These are phyloP conservation scores for Pheosia tremula DNA, from an alignment of 2,888 invertebrate genomes.

Conservation along the genomic window DNA sequence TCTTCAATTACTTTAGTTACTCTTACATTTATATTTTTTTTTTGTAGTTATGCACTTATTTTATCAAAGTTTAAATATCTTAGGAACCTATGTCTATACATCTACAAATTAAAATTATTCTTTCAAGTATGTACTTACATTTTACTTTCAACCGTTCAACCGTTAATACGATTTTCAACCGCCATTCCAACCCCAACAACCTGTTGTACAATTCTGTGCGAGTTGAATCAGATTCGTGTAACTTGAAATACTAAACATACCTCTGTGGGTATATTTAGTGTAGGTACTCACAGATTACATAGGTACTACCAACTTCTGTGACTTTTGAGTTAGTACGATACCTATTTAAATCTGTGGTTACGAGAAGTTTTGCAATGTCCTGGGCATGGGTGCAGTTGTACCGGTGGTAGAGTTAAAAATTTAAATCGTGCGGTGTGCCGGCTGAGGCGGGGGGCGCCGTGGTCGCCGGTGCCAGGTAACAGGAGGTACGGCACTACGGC, in stretches of 20 bases:
- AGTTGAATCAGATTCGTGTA: neutral
- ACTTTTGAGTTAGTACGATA: neutral
- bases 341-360: conserved; percentile 12
- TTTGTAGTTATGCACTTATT: too few relatives aligned
- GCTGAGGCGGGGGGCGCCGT: conserved; percentile 52
- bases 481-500: conserved; percentile 83
- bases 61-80: too few relatives aligned
- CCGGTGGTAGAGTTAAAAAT: conserved; percentile 49
- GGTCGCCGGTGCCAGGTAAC: conserved; percentile 79
- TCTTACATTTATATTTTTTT: too few relatives aligned
- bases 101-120: too few relatives aligned
- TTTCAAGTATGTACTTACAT: too few relatives aligned
- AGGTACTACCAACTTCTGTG: too few relatives aligned
- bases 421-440: conserved; percentile 49
- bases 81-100: too few relatives aligned
- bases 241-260: neutral
- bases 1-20: too few relatives aligned
- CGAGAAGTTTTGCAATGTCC: conserved; percentile 29
- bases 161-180: neutral
- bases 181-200: neutral
- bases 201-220: neutral
- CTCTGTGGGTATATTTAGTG: too few relatives aligned
- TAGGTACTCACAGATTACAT: too few relatives aligned
- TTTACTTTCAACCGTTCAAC: too few relatives aligned
- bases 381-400: conserved; percentile 21